Percentiles rank a stretch among this genome's conserved stretches.
Conservation (phyloP, 2,888 invertebrate genomes). For the Nomada ferruginata region DNA sequence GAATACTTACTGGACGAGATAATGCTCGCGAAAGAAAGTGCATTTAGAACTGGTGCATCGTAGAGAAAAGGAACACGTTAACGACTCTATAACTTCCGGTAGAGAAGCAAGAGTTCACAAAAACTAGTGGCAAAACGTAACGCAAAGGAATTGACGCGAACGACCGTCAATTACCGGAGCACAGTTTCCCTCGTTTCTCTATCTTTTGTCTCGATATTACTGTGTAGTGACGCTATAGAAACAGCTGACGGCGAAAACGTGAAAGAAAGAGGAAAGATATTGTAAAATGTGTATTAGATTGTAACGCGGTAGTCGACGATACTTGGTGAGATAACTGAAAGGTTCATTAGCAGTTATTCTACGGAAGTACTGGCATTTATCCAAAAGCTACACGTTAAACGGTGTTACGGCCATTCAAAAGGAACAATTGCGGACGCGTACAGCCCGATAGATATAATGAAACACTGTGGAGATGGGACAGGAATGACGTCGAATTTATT, state of each 20-base stretch:
- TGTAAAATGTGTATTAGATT: not conserved
- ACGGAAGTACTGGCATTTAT: not conserved
- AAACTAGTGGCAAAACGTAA: not conserved
- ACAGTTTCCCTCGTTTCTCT: slow-evolving; percentile 4
- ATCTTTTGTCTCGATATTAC: not conserved
- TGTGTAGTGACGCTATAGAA: not conserved
- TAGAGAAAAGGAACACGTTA: not conserved
- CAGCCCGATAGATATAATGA: not conserved
- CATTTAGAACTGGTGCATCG: slow-evolving; percentile 11
- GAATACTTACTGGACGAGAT: slow-evolving; percentile 5
- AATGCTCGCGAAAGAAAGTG: slow-evolving; percentile 2
- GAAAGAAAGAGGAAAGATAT: not conserved
- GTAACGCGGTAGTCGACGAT: not conserved
- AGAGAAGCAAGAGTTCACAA: not conserved
- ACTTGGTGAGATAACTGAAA: slow-evolving; percentile 1
- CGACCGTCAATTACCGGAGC: not conserved
- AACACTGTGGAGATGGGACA: not conserved
- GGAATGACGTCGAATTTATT: not conserved
- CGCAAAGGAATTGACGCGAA: not conserved
- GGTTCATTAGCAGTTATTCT: slow-evolving; percentile 22
- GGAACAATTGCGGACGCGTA: not conserved
- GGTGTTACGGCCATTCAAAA: slow-evolving; percentile 5
- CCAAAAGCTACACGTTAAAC: slow-evolving; percentile 15
- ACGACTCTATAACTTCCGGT: slow-evolving; percentile 15
- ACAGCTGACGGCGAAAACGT: not conserved